Base-by-base conservation (phyloP, 2,888 invertebrate genomes). In the Acronicta aceris region DNA sequence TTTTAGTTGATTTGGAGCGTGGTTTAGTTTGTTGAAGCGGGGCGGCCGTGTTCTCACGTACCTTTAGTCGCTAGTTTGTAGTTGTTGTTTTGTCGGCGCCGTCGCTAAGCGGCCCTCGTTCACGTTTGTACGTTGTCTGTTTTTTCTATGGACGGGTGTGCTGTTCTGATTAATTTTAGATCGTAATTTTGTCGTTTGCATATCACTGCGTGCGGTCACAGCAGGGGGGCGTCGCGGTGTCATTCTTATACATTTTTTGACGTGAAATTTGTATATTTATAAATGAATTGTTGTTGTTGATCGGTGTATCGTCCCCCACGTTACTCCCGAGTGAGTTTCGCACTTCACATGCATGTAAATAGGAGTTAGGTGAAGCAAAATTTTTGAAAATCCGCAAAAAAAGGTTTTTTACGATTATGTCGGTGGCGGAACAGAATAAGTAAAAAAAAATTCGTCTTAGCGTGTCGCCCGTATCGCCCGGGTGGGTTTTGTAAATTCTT, bases 331-430 rank as follows among this genome's bases (percentile, higher is more conserved):
- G 91, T 89, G 90, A 87, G 85, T 88, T 89, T 87, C 81, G 89
- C 91, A 91, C 91, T 86, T 85, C 91, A 89, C 88, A 77, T 70
- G 87, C 91, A 91, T 92, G 90, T 90, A 89, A 77, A 92, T 90
- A 90, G 90, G 85, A 89, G 85, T 84, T 83, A 88, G 87, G 82
- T 47, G 45, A 81, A 86, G 83, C 73, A 81, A 81, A 81, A 76
- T 80, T 83, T 79, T 82, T 66, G 74, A 79, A 88, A 88, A 87
- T 85, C 87, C 85, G 88, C 88, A 87, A 90, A 89, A 90, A 89
- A 77, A 77, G 78, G 85, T 89, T 91, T 90, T 91, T 79, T 79
- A 79, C 75, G 51, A 88, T 88, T 77, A 85, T 82, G 80, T 87
- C 89, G 88, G 85, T 81, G 81, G 88, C 87, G 89, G 89, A 86